Evolutionary conservation across 2,797 vertebrate genomes (phyloP).

Genomic region (Bryconaethiops microstoma): DNA sequence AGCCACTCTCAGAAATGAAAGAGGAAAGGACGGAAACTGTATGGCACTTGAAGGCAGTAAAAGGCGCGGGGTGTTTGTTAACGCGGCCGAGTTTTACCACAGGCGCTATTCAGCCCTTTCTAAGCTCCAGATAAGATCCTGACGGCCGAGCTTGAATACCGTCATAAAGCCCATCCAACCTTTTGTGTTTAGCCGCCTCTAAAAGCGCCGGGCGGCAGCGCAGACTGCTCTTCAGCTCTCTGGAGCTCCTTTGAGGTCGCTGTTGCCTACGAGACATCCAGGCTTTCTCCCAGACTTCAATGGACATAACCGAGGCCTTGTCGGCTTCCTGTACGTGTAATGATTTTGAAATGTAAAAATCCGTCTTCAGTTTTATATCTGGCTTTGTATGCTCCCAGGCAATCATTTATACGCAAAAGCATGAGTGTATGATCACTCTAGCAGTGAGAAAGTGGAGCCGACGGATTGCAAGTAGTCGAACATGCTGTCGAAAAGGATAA

Average conservation of each 20-base stretch:
- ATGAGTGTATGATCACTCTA: too few relatives aligned
- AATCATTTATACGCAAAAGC: too few relatives aligned
- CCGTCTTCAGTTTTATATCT: too few relatives aligned
- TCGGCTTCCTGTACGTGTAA: slow-evolving; percentile 58
- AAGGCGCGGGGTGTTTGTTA: slow-evolving; percentile 73
- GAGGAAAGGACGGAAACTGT: slow-evolving; percentile 60
- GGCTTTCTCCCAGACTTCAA: slow-evolving; percentile 68
- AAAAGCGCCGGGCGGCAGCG: slow-evolving; percentile 71
- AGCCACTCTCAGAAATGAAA: slow-evolving; percentile 54
- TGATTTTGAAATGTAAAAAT: slow-evolving; percentile 11
- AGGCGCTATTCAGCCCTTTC: slow-evolving; percentile 75
- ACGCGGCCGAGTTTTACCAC: slow-evolving; percentile 73
- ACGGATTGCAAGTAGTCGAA: too few relatives aligned
- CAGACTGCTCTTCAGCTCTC: slow-evolving; percentile 59
- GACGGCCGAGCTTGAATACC: slow-evolving; percentile 79
- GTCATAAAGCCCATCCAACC: slow-evolving; percentile 78
- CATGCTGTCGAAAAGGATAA: not conserved
- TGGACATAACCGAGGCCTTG: slow-evolving; percentile 98
- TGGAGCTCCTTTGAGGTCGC: slow-evolving; percentile 79
- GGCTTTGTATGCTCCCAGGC: too few relatives aligned
- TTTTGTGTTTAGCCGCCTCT: slow-evolving; percentile 74
- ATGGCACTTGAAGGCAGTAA: slow-evolving; percentile 74
- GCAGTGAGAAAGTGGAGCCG: too few relatives aligned
- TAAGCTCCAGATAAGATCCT: slow-evolving; percentile 78
- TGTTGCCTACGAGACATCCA: slow-evolving; percentile 80